Evolutionary conservation across 2,797 vertebrate species (phyloP), one percentile per base, ranked within the genome.

Genomic region (Enteromius afrohamiltoni): DNA sequence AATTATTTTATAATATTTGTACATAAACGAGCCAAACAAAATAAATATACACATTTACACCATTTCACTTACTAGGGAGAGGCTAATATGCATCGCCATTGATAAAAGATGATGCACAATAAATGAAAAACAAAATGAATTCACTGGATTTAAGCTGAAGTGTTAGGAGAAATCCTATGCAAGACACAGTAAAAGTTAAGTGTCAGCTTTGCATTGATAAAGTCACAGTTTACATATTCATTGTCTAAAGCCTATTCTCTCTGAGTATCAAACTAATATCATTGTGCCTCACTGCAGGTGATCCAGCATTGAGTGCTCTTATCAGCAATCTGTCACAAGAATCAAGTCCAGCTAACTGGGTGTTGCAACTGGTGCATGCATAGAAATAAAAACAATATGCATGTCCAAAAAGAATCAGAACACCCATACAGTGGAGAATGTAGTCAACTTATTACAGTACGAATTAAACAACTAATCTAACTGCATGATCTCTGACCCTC

Each of bases 261-360:
- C 7, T 13, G 23, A 34, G 13, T 31, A 77, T 70, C 55, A 13
- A 79, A 58, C 29, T 79, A 42, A 73, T 49, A 79, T 21, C 64
- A 74, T 58, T 77, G 67, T 74, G 47, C 69, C 23, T 55, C 55
- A 68, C 85, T 67, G 85, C 80, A 79, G 85, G 85, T 85, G 34
- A 79, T 68, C 53, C 47, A 74, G 45, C 64, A 77, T 19, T 47
- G 51, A 47, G 60, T 58, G 64, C 16, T 47, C 40, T 47, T 37
- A 79, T 31, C 77, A 79, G 45, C 85, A 62, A 42, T 37, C 68
- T 86, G 67, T 45, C 81, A 82, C n/a, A 42, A 68, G 68, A 77
- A 67, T 65, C 21, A 31, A 60, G 51, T 55, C 62, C 23, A 77
- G 51, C 16, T 47, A 71, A 23, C 26, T 69, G 34, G 45, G 29